phyloP scores from a whole-genome alignment of 2,888 invertebrate genomes.

The Cerastis rubricosa region DNA sequence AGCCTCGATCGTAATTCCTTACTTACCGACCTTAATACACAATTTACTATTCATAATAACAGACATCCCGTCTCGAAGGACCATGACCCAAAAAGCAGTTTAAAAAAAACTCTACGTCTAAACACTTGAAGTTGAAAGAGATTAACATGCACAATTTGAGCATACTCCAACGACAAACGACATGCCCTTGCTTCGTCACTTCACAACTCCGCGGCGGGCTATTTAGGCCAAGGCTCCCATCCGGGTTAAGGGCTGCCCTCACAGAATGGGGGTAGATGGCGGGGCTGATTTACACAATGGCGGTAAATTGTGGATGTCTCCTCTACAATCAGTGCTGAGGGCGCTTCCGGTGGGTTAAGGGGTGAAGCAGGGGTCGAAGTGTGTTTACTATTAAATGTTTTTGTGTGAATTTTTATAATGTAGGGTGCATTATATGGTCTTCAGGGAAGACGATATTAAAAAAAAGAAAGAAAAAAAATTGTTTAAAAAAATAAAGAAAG shows the following conservation, averaged over 20 bases:
- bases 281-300: conserved; percentile 48
- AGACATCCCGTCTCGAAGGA: too few species aligned
- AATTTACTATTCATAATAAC: too few species aligned
- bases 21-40: too few species aligned
- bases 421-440: not conserved
- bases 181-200: not conserved
- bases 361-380: conserved; percentile 3
- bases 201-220: not conserved
- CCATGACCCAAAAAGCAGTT: too few species aligned
- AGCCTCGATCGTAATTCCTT: too few species aligned
- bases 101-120: too few species aligned
- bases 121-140: not conserved
- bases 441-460: too few species aligned
- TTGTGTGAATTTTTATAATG: not conserved
- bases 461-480: too few species aligned
- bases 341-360: conserved; percentile 20
- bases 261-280: conserved; percentile 50
- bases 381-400: conserved; percentile 13
- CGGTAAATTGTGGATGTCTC: conserved; percentile 52
- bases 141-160: conserved; percentile 3
- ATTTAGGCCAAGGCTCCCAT: conserved; percentile 63
- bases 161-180: not conserved
- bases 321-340: conserved; percentile 44
- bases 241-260: conserved; percentile 58
- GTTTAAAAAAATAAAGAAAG: too few species aligned